Base-by-base conservation (phyloP, 23 tunicate genomes). In the Clavelina lepadiformis region DNA sequence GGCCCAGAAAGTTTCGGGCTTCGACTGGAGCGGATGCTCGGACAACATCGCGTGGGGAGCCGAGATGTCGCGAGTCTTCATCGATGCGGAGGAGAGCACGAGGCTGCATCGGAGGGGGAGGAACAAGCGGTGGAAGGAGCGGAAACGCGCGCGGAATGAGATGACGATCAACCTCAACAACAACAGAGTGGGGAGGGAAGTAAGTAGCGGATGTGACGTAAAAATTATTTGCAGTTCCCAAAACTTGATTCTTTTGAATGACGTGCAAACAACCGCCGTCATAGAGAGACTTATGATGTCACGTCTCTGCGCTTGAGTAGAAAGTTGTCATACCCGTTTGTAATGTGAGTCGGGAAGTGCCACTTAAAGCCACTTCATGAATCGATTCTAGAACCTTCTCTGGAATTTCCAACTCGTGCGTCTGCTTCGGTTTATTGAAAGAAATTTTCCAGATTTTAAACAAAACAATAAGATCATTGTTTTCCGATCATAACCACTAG, bases 1-100 rank as follows among this genome's bases (percentile, higher is more conserved):
- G 46, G 63, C 33, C 70, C 33, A 67, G 33, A n/a, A 41, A 18
- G 30, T 70, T 2, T 15, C 59, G 3, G 51, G 45, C 0, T 82
- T 81, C 59, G 38, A 65, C 2, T 86, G 95, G 95, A 55, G 81
- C 30, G 95, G 81, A 1, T 86, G 95, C 31, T 72, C 81, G 15
- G 86, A 68, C 0, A 86, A 86, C 46, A 76, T 86, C 11, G 95
- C 65, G 26, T 72, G 76, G 79, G 95, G 95, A 6, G 56, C 46
- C 37, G 69, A 72, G 21, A 82, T 86, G 68, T 72, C 95, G 33
- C 28, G 79, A 37, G 61, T 61, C 26, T 86, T 86, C 51, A 46
- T 79, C 27, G 81, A 86, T 35, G 68, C 68, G 4, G 35, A 55
- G 44, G 72, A 74, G 41, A 44, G 51, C 15, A 44, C 62, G 25